Evolutionary conservation across 2,113 vertebrate species (phyloP).

Genomic region (Mastomys coucha): DNA sequence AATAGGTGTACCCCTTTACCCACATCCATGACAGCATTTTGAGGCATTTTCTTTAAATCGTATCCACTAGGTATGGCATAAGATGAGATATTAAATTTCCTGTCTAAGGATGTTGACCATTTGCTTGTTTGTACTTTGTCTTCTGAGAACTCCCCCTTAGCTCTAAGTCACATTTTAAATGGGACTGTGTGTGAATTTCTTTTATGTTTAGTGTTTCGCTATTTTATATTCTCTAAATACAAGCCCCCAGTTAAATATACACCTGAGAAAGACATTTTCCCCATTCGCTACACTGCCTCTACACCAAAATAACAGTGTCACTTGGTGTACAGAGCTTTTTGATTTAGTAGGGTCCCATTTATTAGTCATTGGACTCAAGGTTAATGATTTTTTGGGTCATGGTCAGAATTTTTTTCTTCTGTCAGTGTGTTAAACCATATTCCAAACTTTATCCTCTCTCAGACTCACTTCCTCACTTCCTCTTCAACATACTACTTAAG

Average conservation of each 20-base stretch:
- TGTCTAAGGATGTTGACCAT: not conserved
- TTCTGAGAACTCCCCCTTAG: not conserved
- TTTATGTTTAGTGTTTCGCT: not conserved
- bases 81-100: too few relatives aligned
- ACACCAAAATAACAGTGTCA: not conserved
- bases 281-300: not conserved
- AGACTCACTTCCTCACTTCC: not conserved
- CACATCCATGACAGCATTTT: not conserved
- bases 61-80: not conserved
- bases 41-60: not conserved
- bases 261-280: not conserved
- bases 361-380: not conserved
- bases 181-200: too few relatives aligned
- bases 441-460: not conserved
- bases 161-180: not conserved
- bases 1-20: too few relatives aligned
- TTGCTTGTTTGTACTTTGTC: not conserved
- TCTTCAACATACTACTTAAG: not conserved
- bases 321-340: not conserved
- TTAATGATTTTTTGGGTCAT: not conserved
- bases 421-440: not conserved
- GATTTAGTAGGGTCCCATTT: not conserved
- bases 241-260: not conserved
- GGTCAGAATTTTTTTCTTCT: not conserved
- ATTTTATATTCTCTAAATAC: not conserved